Evolutionary conservation across 2,113 vertebrate species (phyloP).

Genomic region (Pantherophis guttatus): DNA sequence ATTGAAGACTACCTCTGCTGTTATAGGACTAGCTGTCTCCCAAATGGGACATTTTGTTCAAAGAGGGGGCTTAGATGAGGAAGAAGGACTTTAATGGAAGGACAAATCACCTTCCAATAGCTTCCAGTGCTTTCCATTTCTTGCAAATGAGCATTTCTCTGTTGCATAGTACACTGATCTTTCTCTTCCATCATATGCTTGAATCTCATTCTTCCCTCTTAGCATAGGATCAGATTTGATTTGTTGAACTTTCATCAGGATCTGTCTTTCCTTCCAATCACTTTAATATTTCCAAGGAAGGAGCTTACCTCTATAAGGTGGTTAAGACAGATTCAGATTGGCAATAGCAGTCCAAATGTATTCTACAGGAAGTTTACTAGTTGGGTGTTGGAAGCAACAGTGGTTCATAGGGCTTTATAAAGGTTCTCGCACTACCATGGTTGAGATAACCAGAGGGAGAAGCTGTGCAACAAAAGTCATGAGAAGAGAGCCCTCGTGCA

Average conservation of each 20-base stretch:
- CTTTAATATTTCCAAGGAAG: background rate
- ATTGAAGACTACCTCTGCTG: background rate
- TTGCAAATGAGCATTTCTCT: background rate
- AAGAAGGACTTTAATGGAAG: background rate
- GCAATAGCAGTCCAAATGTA: background rate
- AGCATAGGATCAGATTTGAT: background rate
- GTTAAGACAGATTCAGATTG: background rate
- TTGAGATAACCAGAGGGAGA: background rate
- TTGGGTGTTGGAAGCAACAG: background rate
- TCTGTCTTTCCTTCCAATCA: background rate
- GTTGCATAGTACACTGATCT: background rate
- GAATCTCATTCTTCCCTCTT: background rate
- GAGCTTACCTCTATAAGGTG: background rate
- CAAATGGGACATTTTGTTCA: background rate
- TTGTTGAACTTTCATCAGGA: background rate
- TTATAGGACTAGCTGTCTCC: background rate
- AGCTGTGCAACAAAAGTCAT: background rate
- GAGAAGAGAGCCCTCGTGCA: background rate
- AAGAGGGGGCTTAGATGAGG: background rate
- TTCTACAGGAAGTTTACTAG: background rate
- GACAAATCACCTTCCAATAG: background rate
- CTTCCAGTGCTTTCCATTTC: background rate
- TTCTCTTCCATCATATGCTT: background rate
- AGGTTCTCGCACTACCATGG: too few relatives aligned
- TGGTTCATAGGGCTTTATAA: background rate